Evolutionary conservation across 2,797 vertebrate genomes (phyloP).

Genomic region (Halcyon badia): DNA sequence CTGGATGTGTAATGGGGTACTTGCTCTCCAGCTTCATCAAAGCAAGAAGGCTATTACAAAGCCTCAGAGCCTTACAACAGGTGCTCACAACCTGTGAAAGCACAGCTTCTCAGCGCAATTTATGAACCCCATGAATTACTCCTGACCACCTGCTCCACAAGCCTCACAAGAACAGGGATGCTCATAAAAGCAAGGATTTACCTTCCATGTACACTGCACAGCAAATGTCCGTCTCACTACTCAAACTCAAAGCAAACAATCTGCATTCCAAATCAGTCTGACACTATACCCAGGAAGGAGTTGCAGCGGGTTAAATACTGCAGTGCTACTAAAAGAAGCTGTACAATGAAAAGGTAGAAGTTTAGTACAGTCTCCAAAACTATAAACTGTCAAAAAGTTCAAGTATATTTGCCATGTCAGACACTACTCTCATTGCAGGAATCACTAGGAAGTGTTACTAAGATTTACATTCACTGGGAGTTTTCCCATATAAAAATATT

Average conservation of each 20-base stretch:
- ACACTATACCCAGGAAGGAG: background rate
- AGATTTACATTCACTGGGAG: background rate
- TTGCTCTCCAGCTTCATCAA: accelerated
- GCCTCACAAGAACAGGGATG: background rate
- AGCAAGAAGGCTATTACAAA: background rate
- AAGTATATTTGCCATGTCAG: background rate
- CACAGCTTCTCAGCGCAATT: background rate
- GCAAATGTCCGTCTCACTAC: background rate
- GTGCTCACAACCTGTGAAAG: background rate
- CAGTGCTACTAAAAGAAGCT: background rate
- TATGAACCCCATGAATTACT: background rate
- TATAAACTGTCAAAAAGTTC: background rate
- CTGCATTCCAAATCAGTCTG: background rate
- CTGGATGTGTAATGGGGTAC: background rate
- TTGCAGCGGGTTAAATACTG: background rate
- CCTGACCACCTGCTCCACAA: background rate
- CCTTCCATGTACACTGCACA: background rate
- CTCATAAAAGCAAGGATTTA: background rate
- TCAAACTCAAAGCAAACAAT: background rate
- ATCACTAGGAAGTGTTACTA: background rate
- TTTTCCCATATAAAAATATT: background rate
- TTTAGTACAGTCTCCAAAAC: background rate
- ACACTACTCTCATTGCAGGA: background rate
- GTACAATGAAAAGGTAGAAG: background rate
- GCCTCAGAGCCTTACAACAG: background rate